These are phyloP conservation scores for Gallinago media DNA, from an alignment of 2,113 vertebrate genomes.

Conservation along the genomic window DNA sequence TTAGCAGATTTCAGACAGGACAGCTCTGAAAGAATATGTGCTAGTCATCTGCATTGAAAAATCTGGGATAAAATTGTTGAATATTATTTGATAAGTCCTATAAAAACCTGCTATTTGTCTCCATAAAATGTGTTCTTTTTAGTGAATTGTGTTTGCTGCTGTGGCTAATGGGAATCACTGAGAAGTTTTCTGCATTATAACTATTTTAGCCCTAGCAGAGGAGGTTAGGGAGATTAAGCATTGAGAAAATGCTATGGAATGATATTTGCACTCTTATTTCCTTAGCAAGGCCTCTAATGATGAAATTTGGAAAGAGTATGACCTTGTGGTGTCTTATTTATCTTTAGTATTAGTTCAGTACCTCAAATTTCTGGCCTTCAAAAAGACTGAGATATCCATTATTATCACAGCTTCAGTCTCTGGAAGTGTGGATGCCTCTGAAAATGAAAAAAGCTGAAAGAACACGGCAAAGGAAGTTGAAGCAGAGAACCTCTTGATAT, in stretches of 20 bases:
- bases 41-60: background rate
- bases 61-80: background rate
- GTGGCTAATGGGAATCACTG: background rate
- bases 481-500: background rate
- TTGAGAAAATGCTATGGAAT: background rate
- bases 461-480: rapidly evolving
- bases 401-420: background rate
- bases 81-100: background rate
- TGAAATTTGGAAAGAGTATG: background rate
- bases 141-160: background rate
- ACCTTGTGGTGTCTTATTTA: background rate
- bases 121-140: background rate
- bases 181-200: background rate
- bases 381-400: background rate
- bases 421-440: background rate
- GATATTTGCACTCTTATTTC: background rate
- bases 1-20: background rate
- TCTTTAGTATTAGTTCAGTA: background rate
- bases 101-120: background rate
- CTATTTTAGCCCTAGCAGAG: background rate
- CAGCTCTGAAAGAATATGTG: background rate
- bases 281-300: background rate
- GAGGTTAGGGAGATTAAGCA: background rate
- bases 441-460: background rate
- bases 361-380: background rate